Percentiles rank a stretch among this genome's conserved stretches.
Conservation (phyloP, 2,888 invertebrate genomes). For the Amiota mariae region DNA sequence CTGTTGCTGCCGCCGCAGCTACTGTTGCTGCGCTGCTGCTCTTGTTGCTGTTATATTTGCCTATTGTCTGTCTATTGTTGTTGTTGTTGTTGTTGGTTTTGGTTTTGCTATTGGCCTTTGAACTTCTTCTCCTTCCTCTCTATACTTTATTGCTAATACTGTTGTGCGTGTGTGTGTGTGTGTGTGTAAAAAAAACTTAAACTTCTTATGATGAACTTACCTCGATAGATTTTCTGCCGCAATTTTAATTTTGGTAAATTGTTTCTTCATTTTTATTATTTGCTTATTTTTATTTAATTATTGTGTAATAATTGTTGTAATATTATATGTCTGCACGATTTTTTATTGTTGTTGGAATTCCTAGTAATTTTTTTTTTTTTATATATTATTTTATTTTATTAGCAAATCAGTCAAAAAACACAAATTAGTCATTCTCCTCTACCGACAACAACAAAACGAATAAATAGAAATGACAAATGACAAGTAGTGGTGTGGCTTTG, state of each 20-base stretch:
- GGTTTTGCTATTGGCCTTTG: conserved; percentile 52
- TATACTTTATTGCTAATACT: conserved; percentile 14
- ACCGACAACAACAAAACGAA: conserved; percentile 52
- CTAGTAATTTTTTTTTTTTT: conserved; percentile 7
- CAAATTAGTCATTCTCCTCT: conserved; percentile 59
- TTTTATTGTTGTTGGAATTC: conserved; percentile 1
- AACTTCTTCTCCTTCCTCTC: conserved; percentile 36
- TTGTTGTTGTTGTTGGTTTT: conserved; percentile 26
- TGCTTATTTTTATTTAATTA: conserved; percentile 25
- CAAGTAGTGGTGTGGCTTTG: too few relatives aligned
- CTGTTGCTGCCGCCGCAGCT: conserved; percentile 35
- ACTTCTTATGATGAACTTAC: conserved; percentile 51
- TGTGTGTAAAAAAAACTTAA: neutral
- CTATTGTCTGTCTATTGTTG: conserved; percentile 30
- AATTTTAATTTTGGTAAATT: conserved; percentile 73
- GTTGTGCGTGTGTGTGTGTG: neutral
- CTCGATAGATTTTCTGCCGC: conserved; percentile 73
- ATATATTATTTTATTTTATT: conserved; percentile 37
- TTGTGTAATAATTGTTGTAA: conserved; percentile 30
- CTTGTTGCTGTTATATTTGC: neutral
- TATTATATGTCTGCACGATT: conserved; percentile 38
- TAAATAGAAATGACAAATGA: conserved; percentile 49
- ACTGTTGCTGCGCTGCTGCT: conserved; percentile 40
- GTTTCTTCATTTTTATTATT: conserved; percentile 71
- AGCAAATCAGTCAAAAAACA: conserved; percentile 46